Base-by-base conservation (phyloP, 2,888 invertebrate genomes). In the Cyrtodaria siliqua region DNA sequence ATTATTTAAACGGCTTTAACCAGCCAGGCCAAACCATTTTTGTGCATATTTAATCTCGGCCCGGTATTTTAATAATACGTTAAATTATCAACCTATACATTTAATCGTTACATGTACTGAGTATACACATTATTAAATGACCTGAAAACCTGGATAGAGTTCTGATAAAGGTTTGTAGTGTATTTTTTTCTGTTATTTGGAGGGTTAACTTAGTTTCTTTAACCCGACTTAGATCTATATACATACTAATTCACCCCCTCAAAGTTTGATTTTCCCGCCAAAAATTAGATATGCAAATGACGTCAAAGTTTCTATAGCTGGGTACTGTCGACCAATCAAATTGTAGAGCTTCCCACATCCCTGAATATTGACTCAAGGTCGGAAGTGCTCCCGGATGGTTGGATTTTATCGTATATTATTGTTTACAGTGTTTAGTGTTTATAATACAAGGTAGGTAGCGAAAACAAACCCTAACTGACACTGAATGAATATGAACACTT, bases 281-380 rank as follows among this genome's bases (percentile, higher is more conserved):
- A 66, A 56, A 53, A 59, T 68, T 57, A 69, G 55, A 59, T 75
- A 75, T 69, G 52, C 69, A 44, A 53, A 70, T 76, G 76, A 76
- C 76, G 76, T 76, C 76, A 76, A 66, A 71, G 76, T 76, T 66
- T 71, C 76, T 70, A 76, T 76, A 67, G 71, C 53, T 53, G 68
- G 12, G 44, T 61, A 55, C 61, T 56, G 27, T 61, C 67, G 24
- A 24, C 76, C 66, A 70, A 76, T 75, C 38, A 75, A 55, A 64
- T 59, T 42, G 18, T 55, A 38, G 33, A 66, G 70, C 70, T 56
- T 52, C 70, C 61, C 70, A 76, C 59, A 62, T 62, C 67, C 56
- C 44, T 23, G 40, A 57, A 52, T 61, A 33, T 33, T 60, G 56
- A 52, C 62, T 71, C 70, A 76, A 76, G 76, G 76, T 76, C 76